phyloP scores from a whole-genome alignment of 2,888 invertebrate genomes.

The Pseudanteris insignis region DNA sequence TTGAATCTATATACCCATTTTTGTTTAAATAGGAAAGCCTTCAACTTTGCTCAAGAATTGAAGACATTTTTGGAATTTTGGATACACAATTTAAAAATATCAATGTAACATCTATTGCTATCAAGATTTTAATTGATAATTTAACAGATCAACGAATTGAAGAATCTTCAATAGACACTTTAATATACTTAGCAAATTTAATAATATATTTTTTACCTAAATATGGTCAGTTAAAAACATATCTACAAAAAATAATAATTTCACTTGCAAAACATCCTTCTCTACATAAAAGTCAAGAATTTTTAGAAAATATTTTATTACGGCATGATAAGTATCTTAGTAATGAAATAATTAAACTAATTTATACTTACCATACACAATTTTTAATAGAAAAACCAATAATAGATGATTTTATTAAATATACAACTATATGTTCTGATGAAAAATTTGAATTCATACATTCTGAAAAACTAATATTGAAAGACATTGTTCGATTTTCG shows the following conservation, averaged over 20 bases:
- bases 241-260: conserved; percentile 11
- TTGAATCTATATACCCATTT: too few relatives aligned
- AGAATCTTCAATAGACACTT: conserved; percentile 4
- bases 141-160: conserved; percentile 2
- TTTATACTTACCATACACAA: conserved; percentile 6
- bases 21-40: conserved; percentile 12
- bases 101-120: conserved; percentile 8
- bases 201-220: not conserved
- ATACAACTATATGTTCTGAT: not conserved
- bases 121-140: conserved; percentile 4
- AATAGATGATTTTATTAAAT: conserved; percentile 11
- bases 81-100: conserved; percentile 8
- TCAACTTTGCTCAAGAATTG: conserved; percentile 13
- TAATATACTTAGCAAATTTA: conserved; percentile 8
- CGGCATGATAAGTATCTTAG: not conserved
- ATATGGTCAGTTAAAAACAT: conserved; percentile 4
- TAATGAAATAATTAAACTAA: conserved; percentile 2
- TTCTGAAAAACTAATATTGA: not conserved
- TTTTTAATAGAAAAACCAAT: conserved; percentile 20
- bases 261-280: conserved; percentile 19
- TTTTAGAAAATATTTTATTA: conserved; percentile 8
- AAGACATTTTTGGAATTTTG: conserved; percentile 12
- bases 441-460: conserved; percentile 6
- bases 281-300: conserved; percentile 3
- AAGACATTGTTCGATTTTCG: too few relatives aligned